Conservation (phyloP, 2,888 invertebrate genomes). For the Busseola fusca region DNA sequence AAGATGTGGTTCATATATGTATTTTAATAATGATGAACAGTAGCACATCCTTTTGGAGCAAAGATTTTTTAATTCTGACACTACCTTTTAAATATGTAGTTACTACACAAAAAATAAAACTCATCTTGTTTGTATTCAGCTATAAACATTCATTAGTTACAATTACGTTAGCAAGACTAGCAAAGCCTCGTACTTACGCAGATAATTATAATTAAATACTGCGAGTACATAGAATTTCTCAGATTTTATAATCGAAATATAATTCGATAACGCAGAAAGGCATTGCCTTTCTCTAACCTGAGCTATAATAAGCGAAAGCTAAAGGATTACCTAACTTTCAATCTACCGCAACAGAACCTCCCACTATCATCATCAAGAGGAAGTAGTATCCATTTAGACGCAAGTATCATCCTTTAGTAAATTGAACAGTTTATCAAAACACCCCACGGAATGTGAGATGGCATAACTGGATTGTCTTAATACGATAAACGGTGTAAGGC, state of each 20-base stretch:
- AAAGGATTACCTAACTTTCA: constrained; percentile 52
- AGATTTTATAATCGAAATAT: constrained; percentile 26
- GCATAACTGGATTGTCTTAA: constrained; percentile 80
- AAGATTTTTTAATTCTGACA: not conserved
- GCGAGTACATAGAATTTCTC: constrained; percentile 6
- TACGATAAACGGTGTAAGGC: constrained; percentile 83
- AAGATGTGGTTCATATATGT: not conserved
- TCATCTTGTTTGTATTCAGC: constrained; percentile 4
- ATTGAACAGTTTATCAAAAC: constrained; percentile 80
- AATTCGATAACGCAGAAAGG: constrained; percentile 31
- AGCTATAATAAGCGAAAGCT: constrained; percentile 49
- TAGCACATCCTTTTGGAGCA: not conserved
- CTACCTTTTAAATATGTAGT: not conserved
- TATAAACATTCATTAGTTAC: constrained; percentile 49
- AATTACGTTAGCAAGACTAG: constrained; percentile 39
- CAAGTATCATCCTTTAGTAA: constrained; percentile 70
- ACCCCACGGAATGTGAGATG: constrained; percentile 76
- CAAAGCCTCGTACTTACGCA: constrained; percentile 25
- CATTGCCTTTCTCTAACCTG: constrained; percentile 44
- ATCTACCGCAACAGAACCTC: constrained; percentile 41
- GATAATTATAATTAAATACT: constrained; percentile 48
- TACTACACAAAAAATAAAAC: not conserved
- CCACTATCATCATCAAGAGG: constrained; percentile 53
- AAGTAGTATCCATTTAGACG: constrained; percentile 52
- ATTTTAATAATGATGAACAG: constrained; percentile 6